These are phyloP conservation scores for Dascillus cervinus DNA, from an alignment of 2,888 invertebrate genomes.

Conservation along the genomic window DNA sequence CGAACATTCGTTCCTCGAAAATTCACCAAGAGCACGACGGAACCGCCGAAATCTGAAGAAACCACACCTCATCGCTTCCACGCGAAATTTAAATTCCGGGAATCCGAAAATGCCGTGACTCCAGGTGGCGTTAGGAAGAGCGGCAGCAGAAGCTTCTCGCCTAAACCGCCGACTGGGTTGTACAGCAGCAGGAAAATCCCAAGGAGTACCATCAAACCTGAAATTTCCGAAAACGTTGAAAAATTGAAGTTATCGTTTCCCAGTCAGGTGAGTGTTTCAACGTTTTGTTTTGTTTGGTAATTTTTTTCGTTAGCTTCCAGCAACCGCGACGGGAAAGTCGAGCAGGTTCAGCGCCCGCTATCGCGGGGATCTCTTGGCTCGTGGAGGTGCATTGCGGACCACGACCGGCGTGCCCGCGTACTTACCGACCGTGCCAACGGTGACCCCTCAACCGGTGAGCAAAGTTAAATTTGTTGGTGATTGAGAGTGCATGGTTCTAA, in stretches of 20 bases:
- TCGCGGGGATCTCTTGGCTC: constrained; percentile 36
- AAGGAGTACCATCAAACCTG: constrained; percentile 18
- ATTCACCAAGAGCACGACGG: background rate
- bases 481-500: constrained; percentile 4
- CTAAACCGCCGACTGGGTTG: constrained; percentile 23
- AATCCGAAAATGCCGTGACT: constrained; percentile 5
- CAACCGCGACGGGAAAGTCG: constrained; percentile 10
- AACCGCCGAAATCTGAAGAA: background rate
- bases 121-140: constrained; percentile 7
- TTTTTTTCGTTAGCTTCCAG: constrained; percentile 23
- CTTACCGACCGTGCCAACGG: constrained; percentile 55
- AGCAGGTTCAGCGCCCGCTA: constrained; percentile 53
- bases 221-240: background rate
- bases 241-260: background rate
- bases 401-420: constrained; percentile 52
- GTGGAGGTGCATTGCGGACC: constrained; percentile 39
- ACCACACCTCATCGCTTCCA: constrained; percentile 28
- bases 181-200: constrained; percentile 28
- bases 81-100: constrained; percentile 26
- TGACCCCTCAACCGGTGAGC: constrained; percentile 38
- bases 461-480: too few relatives aligned
- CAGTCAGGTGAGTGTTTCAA: too few relatives aligned
- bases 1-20: background rate
- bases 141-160: constrained; percentile 10
- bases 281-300: too few relatives aligned